phyloP scores from a whole-genome alignment of 2,113 vertebrate genomes.

The Colinus virginianus region DNA sequence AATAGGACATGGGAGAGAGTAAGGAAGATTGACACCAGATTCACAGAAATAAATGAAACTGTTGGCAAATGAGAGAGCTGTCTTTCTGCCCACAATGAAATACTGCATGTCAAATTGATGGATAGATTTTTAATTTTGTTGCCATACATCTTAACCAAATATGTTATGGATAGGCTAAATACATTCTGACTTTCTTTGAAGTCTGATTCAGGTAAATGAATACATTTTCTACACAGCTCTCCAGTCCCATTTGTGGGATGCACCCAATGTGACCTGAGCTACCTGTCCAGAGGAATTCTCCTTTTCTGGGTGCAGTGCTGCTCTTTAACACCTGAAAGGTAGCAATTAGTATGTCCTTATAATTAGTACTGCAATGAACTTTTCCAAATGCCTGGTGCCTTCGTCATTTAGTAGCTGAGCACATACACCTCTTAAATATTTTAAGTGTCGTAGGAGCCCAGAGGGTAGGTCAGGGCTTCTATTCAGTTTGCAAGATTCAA shows the following conservation, averaged over 20 bases:
- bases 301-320: neutral
- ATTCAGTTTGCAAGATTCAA: neutral
- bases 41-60: neutral
- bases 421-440: conserved; percentile 1
- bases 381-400: neutral
- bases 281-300: neutral
- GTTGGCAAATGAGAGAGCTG: neutral
- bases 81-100: neutral
- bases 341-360: neutral
- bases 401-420: neutral
- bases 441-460: neutral
- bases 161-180: neutral
- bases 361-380: neutral
- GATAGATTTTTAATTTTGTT: neutral
- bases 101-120: neutral
- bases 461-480: neutral
- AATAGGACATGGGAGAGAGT: neutral
- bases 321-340: neutral
- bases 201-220: neutral
- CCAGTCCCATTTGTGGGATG: neutral
- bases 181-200: neutral
- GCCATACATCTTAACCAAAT: neutral
- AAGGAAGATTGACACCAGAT: neutral
- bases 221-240: neutral
- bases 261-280: neutral